Evolutionary conservation across 1,140 invertebrate genomes (phyloP), one percentile per base, ranked within the genome.

Genomic region (Neodiprion virginianus): DNA sequence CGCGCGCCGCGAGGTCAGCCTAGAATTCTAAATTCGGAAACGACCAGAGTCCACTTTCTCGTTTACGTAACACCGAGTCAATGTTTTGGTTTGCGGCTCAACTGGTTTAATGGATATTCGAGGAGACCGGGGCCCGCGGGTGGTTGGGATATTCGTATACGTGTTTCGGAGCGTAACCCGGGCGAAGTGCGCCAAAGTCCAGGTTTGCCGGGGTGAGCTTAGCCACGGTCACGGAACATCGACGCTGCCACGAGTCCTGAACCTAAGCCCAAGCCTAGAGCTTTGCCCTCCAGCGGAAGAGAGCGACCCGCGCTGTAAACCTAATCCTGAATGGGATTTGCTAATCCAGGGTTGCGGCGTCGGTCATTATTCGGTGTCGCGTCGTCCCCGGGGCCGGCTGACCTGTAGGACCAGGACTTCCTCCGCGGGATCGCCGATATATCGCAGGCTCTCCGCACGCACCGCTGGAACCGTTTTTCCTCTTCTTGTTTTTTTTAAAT

Each of bases 261-360:
- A 61, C 53, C 53, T 61, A 61, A 61, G n/a, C 53, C 53, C 53
- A 8, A 61, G n/a, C 53, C 53, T 61, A 61, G 53, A 61, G 53
- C 53, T 61, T 61, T 61, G 53, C 53, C 53, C 53, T 61, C 53
- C 53, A 12, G 53, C 53, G 53, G 53, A 61, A 61, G 28, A 61
- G 73, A 67, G 48, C 73, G 61, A 75, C 71, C 69, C 76, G 72
- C 70, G 74, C 75, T 73, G 50, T 67, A 77, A 75, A 81, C 79
- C 80, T 81, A 81, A 81, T 81, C 80, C 80, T 75, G 69, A 73
- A 72, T 69, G 78, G 79, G 80, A 81, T 81, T 81, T 79, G 76
- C 76, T 81, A 81, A 81, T 81, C 80, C 78, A n/a, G 78, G 80
- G 75, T 79, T 81, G 75, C 79, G 74, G 80, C 79, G 80, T 80